phyloP scores from a whole-genome alignment of 2,797 vertebrate species.

The Dendrocincla fuliginosa region DNA sequence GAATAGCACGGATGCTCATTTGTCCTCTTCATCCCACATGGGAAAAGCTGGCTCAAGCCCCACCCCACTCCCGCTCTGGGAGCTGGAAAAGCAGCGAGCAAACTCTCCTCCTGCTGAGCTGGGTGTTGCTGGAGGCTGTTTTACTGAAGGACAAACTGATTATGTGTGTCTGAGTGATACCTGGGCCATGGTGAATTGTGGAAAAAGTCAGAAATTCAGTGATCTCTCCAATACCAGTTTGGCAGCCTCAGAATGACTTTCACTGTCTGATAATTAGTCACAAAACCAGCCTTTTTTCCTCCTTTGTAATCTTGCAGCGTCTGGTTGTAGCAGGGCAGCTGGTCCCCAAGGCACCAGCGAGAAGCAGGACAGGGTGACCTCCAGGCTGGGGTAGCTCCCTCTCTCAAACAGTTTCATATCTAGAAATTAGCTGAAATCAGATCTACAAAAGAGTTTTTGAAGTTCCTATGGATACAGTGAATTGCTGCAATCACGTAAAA shows the following conservation, averaged over 20 bases:
- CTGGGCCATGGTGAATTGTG: not conserved
- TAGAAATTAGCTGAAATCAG: not conserved
- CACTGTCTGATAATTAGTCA: not conserved
- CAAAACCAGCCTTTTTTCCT: not conserved
- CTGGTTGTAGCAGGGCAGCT: not conserved
- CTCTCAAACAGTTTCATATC: not conserved
- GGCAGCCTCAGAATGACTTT: not conserved
- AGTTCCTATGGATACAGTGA: not conserved
- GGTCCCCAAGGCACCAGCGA: not conserved
- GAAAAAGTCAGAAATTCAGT: not conserved
- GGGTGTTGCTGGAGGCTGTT: not conserved
- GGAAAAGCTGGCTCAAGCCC: not conserved
- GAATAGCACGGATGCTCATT: not conserved
- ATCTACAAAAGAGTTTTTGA: not conserved
- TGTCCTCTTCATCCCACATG: not conserved
- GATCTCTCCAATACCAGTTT: not conserved
- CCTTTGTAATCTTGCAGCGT: not conserved
- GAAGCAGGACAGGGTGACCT: not conserved
- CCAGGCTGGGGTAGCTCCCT: not conserved
- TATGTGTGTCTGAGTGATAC: not conserved
- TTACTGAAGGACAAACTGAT: not conserved
- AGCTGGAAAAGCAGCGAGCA: not conserved
- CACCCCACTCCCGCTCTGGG: accelerated
- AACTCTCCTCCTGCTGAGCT: not conserved
- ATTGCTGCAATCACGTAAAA: not conserved